Conservation (phyloP, 2,888 invertebrate genomes). For the Lampropteryx suffumata region DNA sequence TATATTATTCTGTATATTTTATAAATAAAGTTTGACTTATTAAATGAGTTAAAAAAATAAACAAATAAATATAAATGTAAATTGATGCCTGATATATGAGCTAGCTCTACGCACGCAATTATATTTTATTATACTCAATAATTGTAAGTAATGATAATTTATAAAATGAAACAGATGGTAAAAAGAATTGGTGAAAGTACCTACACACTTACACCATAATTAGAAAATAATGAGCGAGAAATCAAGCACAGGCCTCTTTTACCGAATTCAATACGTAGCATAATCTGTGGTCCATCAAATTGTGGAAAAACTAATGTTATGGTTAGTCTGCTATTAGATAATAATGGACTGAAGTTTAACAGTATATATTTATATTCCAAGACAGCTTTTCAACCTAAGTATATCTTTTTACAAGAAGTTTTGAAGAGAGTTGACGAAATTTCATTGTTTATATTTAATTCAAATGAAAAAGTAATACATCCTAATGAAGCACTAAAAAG, state of each 20-base stretch:
- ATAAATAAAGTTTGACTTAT: no score
- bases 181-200: no score
- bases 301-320: slow-evolving; percentile 39
- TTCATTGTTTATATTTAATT: not conserved
- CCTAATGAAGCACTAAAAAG: slow-evolving; percentile 26
- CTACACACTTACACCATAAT: no score
- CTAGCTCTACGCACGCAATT: no score
- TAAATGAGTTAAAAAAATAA: no score
- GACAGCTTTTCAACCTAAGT: slow-evolving; percentile 19
- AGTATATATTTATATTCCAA: slow-evolving; percentile 28
- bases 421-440: slow-evolving; percentile 6
- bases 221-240: not conserved
- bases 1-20: no score
- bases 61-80: no score
- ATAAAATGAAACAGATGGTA: no score
- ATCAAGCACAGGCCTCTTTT: slow-evolving; percentile 24
- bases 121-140: no score
- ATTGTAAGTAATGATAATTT: no score
- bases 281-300: slow-evolving; percentile 30
- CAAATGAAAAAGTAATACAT: slow-evolving; percentile 8
- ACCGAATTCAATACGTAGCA: slow-evolving; percentile 23
- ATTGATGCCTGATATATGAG: no score
- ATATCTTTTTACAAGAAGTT: slow-evolving; percentile 9
- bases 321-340: slow-evolving; percentile 18
- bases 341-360: slow-evolving; percentile 19